Base-by-base conservation (phyloP, 2,797 vertebrate species). In the Vultur gryphus region DNA sequence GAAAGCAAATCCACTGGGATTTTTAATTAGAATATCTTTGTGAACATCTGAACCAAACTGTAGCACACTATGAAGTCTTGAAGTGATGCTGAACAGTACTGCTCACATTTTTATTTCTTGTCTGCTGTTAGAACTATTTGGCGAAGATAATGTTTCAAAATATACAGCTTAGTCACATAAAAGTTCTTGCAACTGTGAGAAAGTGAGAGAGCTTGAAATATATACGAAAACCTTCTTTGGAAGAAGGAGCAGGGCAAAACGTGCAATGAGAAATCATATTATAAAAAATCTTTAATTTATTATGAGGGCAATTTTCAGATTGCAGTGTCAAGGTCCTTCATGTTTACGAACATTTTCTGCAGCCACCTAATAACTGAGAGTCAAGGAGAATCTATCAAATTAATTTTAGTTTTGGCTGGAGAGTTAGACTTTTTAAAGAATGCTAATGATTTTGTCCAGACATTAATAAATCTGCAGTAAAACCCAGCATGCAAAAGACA, bases 361-460 rank as follows among this genome's bases (percentile, higher is more conserved):
- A 4, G 67, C 95, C 84, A 79, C 92, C 92, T 97, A 96, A 94
- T 96, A 96, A 96, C 71, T 71, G 90, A 46, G 79, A 96, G 93
- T 90, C 92, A 94, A 88, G 95, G 96, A 87, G 87, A 96, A 93
- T 96, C 79, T 90, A 82, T 95, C 93, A 89, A 96, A 94, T 93
- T 96, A 96, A 96, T 97, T 97, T 95, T 89, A 93, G 87, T 69
- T 95, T 94, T 95, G 96, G 82, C 95, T 91, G 84, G 85, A 96
- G 89, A 96, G 51, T 88, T 83, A 78, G 93, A 80, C 89, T 93
- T 97, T 84, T 95, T 33, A 87, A 95, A 88, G 90, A 87, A 93
- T 89, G 89, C 61, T 97, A 94, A 95, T 97, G 90, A 70, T 95
- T 95, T 83, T 87, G 18, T 83, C 57, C 93, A 95, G 96, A 82